A percentile compares a stretch with the other conserved stretches of the same genome.
These are phyloP conservation scores for Stomorhina lunata DNA, from an alignment of 2,888 invertebrate genomes.

Conservation along the genomic window DNA sequence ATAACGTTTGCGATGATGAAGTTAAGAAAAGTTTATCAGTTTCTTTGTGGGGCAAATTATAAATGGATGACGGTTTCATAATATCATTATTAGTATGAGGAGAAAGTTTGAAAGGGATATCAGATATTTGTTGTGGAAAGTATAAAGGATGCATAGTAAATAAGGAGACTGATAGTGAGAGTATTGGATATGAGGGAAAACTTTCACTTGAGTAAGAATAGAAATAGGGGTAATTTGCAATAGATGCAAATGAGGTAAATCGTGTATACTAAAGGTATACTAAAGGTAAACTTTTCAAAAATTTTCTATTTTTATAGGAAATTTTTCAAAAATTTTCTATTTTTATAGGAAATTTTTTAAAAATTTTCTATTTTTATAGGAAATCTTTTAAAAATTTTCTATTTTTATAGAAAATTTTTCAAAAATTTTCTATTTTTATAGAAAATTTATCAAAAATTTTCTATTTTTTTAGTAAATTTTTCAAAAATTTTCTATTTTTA, in stretches of 20 bases:
- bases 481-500: too few relatives aligned
- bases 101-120: not conserved
- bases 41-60: not conserved
- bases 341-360: too few relatives aligned
- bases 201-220: not conserved
- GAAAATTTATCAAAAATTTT: too few relatives aligned
- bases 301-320: too few relatives aligned
- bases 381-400: too few relatives aligned
- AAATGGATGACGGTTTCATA: not conserved
- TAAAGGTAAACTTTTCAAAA: too few relatives aligned
- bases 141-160: not conserved
- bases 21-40: not conserved
- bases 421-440: too few relatives aligned
- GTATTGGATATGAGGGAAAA: not conserved
- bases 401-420: too few relatives aligned
- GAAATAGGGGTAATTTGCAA: not conserved
- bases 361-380: too few relatives aligned
- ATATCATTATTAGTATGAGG: not conserved
- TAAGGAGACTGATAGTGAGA: not conserved
- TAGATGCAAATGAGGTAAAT: not conserved
- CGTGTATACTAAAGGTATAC: too few relatives aligned
- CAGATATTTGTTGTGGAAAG: not conserved
- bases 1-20: conserved; percentile 7
- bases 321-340: too few relatives aligned
- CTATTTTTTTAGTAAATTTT: too few relatives aligned